Percentiles rank a stretch among this genome's conserved stretches.
Conservation (phyloP, 2,113 vertebrate genomes). For the Pristiophorus japonicus region DNA sequence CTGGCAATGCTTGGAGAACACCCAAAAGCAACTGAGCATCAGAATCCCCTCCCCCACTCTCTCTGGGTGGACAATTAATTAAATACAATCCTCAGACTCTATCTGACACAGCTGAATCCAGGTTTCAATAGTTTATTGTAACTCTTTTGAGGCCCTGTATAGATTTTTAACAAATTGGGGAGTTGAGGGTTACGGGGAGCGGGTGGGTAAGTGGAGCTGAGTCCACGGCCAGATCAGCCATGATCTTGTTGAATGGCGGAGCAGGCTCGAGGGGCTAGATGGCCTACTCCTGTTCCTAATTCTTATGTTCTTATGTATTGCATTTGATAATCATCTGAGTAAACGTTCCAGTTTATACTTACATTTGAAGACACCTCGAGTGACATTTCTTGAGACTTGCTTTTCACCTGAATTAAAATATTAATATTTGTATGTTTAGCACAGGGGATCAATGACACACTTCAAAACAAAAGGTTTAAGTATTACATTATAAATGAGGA, state of each 20-base stretch:
- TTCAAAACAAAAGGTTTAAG: background rate
- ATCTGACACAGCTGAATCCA: background rate
- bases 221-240: no score
- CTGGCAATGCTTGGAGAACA: background rate
- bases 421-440: background rate
- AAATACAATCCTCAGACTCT: background rate
- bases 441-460: background rate
- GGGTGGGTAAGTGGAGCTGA: no score
- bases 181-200: no score
- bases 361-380: background rate
- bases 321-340: background rate
- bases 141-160: no score
- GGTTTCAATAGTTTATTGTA: background rate
- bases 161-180: no score
- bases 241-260: no score
- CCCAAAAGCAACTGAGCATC: background rate
- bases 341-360: background rate
- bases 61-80: background rate
- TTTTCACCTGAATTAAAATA: background rate
- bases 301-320: no score
- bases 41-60: background rate
- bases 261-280: no score
- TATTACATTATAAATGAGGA: background rate
- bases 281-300: no score
- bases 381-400: background rate